These are phyloP conservation scores for Cylindroiulus punctatus DNA, from an alignment of 2,888 invertebrate species.

Conservation along the genomic window DNA sequence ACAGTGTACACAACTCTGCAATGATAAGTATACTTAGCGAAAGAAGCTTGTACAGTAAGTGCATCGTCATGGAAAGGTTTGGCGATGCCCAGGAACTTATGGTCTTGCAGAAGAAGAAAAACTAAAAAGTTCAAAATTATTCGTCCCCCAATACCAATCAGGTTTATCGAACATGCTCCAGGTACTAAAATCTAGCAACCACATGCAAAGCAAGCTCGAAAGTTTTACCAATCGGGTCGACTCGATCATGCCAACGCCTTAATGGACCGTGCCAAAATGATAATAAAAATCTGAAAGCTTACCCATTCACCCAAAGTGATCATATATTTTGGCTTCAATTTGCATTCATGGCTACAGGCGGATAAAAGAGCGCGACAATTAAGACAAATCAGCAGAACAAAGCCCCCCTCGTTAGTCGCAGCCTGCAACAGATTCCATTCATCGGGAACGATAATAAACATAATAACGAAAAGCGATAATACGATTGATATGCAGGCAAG, in stretches of 20 bases:
- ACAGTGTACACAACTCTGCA: no score
- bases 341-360: background rate
- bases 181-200: background rate
- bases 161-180: background rate
- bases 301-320: slow-evolving; percentile 1
- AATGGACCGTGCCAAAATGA: background rate
- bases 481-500: background rate
- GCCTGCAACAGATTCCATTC: background rate
- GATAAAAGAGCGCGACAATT: background rate
- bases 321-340: background rate
- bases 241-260: background rate
- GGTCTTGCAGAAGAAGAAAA: no score
- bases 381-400: slow-evolving; percentile 8
- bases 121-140: no score
- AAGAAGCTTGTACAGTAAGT: no score
- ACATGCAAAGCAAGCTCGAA: background rate
- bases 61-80: no score
- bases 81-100: no score
- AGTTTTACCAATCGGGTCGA: no score
- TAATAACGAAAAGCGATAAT: background rate
- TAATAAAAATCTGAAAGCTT: slow-evolving; percentile 16
- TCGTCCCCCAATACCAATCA: no score
- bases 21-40: no score
- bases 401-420: background rate
- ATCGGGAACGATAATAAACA: background rate